Conservation (phyloP, 2,113 vertebrate species). For the Brienomyrus brachyistius region DNA sequence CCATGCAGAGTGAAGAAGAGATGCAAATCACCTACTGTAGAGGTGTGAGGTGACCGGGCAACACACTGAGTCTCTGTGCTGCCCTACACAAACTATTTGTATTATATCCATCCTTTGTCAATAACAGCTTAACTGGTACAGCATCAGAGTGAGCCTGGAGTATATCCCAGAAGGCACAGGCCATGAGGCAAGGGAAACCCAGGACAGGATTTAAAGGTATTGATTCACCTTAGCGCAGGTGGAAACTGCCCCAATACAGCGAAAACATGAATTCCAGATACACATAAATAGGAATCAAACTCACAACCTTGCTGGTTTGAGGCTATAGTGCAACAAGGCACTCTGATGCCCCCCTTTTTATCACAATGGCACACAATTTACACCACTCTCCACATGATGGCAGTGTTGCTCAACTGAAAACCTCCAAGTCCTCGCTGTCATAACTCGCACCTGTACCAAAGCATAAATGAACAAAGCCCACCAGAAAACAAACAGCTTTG, state of each 20-base stretch:
- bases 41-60: background rate
- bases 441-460: background rate
- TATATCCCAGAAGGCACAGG: background rate
- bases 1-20: background rate
- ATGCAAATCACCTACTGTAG: background rate
- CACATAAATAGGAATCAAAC: background rate
- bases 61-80: background rate
- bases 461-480: background rate
- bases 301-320: background rate
- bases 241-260: background rate
- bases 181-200: background rate
- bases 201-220: background rate
- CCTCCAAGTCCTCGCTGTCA: background rate
- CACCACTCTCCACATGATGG: background rate
- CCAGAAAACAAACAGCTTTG: constrained; percentile 10
- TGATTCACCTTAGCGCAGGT: background rate
- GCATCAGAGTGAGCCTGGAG: background rate
- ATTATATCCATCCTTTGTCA: background rate
- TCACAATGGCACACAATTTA: background rate
- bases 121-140: background rate
- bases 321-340: background rate
- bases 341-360: background rate
- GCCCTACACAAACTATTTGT: background rate
- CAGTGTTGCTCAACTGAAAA: constrained; percentile 1
- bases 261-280: background rate